phyloP scores from a whole-genome alignment of 2,888 invertebrate genomes.

The Adelphocoris suturalis region DNA sequence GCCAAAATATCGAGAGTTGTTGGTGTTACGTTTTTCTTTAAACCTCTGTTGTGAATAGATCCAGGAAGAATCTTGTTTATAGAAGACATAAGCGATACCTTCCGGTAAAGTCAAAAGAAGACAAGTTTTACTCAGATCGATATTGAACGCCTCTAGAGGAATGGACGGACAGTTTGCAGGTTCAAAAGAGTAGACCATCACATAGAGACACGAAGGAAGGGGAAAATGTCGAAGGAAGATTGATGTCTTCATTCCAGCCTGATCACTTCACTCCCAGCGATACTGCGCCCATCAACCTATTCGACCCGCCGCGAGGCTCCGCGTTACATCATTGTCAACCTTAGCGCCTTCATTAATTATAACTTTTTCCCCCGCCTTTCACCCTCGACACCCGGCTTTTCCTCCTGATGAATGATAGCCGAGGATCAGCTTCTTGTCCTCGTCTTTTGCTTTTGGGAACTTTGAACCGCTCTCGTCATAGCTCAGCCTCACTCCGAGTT shows the following conservation, averaged over 20 bases:
- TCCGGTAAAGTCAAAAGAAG: too few species aligned
- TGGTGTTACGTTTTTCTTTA: too few species aligned
- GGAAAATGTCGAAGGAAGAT: constrained; percentile 54
- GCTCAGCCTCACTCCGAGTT: background rate
- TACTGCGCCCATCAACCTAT: constrained; percentile 45
- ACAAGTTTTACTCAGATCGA: too few species aligned
- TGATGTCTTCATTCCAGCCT: constrained; percentile 44
- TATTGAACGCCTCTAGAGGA: background rate
- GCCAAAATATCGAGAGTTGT: too few species aligned
- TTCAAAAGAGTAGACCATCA: background rate
- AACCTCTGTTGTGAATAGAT: too few species aligned
- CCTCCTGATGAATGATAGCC: constrained; percentile 46
- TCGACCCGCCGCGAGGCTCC: background rate
- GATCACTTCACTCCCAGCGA: constrained; percentile 47
- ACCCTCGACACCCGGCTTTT: constrained; percentile 11
- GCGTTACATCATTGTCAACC: constrained; percentile 55
- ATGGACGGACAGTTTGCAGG: background rate
- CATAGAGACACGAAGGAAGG: background rate
- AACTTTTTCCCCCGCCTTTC: constrained; percentile 34
- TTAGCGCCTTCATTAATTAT: constrained; percentile 54
- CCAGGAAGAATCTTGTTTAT: too few species aligned
- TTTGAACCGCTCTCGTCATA: background rate
- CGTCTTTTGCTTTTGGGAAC: constrained; percentile 38
- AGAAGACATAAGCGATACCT: too few species aligned
- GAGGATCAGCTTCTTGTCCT: constrained; percentile 29